Base-by-base conservation (phyloP, 1,140 invertebrate genomes). In the Goniozus legneri region DNA sequence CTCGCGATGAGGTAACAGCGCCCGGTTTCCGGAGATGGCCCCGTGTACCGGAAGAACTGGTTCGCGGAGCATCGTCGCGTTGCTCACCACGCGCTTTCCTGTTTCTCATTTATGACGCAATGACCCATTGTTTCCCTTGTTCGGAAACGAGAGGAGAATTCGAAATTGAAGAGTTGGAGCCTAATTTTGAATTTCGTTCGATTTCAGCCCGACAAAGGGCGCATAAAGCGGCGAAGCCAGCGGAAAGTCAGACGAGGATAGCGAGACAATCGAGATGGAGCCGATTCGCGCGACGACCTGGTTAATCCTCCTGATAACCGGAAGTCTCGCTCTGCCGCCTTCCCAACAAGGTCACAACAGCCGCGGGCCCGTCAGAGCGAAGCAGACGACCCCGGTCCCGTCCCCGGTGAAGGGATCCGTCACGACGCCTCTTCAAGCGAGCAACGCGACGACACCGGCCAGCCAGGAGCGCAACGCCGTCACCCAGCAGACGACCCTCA, bases 351-450 rank as follows among this genome's bases (percentile, higher is more conserved):
- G 30, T 4, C 46, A 42, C 15, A 30, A 38, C 14, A 30, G 39
- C 14, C 52, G 46, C 8, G 20, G 42, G 12, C 33, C 57, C 14
- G 37, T 34, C 15, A 56, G 56, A 13, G 20, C 47, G 13, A 69
- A 68, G 39, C 54, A 60, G 13, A 66, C 62, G 2, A 67, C 64
- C 15, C 63, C 67, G 27, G 47, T 65, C 2, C 44, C 47, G 32
- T 47, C 19, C 15, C 15, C 14, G 19, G 34, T 12, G 10, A 14
- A 13, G 4, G 16, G 22, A 3, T 8, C 60, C 4, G 42, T 50
- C n/a, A 18, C 24, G 42, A 32, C 52, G 44, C 37, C 8, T 0
- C 31, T 38, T n/a, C 35, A 47, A 38, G 56, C 47, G 31, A 49
- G 20, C 21, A 15, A 45, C 70, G 67, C 33, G 62, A 62, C 44